These are phyloP conservation scores for Nipponacmea schrenckii DNA, from an alignment of 2,888 invertebrate genomes.

Conservation along the genomic window DNA sequence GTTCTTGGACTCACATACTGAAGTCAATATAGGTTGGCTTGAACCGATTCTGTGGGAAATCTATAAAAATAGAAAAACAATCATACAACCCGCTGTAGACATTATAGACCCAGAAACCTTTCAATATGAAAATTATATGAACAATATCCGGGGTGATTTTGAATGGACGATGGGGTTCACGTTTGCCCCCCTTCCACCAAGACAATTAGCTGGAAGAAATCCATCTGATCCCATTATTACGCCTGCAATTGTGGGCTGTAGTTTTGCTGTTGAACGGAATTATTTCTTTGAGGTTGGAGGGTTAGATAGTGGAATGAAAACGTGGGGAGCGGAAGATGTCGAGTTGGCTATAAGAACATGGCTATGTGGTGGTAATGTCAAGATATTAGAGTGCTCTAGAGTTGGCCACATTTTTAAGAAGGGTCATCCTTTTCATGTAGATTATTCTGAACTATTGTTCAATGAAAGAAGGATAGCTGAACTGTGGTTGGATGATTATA, in stretches of 20 bases:
- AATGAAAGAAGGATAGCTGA: constrained; percentile 20
- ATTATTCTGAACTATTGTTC: constrained; percentile 20
- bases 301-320: constrained; percentile 23
- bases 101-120: constrained; percentile 19
- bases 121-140: constrained; percentile 20
- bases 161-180: constrained; percentile 22
- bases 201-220: constrained; percentile 8
- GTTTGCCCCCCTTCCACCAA: constrained; percentile 20
- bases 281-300: constrained; percentile 21
- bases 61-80: constrained; percentile 16
- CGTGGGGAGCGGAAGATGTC: constrained; percentile 27
- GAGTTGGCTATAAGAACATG: constrained; percentile 25
- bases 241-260: constrained; percentile 17
- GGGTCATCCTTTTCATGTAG: constrained; percentile 19
- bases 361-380: constrained; percentile 27
- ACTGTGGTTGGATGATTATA: constrained; percentile 18
- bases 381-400: constrained; percentile 19
- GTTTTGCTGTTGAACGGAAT: constrained; percentile 19
- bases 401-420: constrained; percentile 19
- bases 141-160: constrained; percentile 24
- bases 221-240: constrained; percentile 18
- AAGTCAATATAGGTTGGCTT: constrained; percentile 23
- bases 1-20: constrained; percentile 23
- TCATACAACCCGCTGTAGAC: constrained; percentile 24
- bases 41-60: constrained; percentile 24